phyloP scores from a whole-genome alignment of 1,140 invertebrate species.

The Bactericera cockerelli region DNA sequence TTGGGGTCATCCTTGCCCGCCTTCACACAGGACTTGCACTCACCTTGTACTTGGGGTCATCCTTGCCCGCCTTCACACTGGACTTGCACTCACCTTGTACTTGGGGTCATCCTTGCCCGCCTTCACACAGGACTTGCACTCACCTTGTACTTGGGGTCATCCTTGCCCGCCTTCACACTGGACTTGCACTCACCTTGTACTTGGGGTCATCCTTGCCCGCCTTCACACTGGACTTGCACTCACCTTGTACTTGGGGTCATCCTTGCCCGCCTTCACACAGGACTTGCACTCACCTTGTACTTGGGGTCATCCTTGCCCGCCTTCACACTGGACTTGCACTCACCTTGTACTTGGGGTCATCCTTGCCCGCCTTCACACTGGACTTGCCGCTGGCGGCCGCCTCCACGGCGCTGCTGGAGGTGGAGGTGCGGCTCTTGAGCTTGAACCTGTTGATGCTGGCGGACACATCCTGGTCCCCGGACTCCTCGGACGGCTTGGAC shows the following conservation, averaged over 20 bases:
- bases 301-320: neutral
- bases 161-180: too few species aligned
- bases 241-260: neutral
- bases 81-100: too few species aligned
- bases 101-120: too few species aligned
- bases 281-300: slow-evolving; percentile 6
- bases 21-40: too few species aligned
- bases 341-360: slow-evolving; percentile 31
- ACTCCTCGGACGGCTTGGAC: slow-evolving; percentile 30
- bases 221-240: too few species aligned
- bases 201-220: too few species aligned
- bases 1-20: too few species aligned
- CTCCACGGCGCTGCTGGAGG: neutral
- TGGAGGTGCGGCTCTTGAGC: slow-evolving; percentile 25
- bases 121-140: too few species aligned
- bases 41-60: too few species aligned
- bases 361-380: neutral
- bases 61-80: too few species aligned
- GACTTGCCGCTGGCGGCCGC: neutral
- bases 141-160: too few species aligned
- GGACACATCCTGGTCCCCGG: slow-evolving; percentile 43
- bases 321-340: slow-evolving; percentile 24
- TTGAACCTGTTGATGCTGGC: slow-evolving; percentile 48
- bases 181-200: too few species aligned
- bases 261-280: neutral